These are phyloP conservation scores for Scomberomorus guttatus DNA, from an alignment of 2,797 vertebrate genomes.

Conservation along the genomic window DNA sequence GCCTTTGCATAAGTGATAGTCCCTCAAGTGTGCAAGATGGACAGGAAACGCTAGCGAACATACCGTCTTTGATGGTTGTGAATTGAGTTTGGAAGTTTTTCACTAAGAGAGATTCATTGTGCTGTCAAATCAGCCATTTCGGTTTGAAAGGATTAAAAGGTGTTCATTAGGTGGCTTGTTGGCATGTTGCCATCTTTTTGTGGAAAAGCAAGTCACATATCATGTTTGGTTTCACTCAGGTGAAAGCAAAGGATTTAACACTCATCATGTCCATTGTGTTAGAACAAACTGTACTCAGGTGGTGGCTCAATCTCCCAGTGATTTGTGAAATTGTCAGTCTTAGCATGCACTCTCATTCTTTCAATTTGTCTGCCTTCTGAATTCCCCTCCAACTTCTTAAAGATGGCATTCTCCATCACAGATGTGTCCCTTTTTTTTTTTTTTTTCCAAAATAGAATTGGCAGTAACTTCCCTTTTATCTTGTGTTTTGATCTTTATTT, in stretches of 20 bases:
- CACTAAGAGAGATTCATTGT: constrained; percentile 24
- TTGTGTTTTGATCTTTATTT: constrained; percentile 63
- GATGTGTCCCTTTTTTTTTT: constrained; percentile 28
- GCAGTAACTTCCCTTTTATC: constrained; percentile 56
- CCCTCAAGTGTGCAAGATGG: constrained; percentile 55
- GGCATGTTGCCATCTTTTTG: constrained; percentile 1
- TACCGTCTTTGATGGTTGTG: constrained; percentile 20
- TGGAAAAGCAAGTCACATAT: neutral
- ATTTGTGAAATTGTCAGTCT: constrained; percentile 53
- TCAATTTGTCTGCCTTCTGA: constrained; percentile 38
- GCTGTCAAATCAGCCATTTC: constrained; percentile 34
- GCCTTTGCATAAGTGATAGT: constrained; percentile 54
- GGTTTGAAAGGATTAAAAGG: constrained; percentile 37
- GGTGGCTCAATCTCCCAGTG: constrained; percentile 44
- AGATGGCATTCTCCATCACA: constrained; percentile 40
- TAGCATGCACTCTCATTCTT: constrained; percentile 22
- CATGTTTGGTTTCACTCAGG: constrained; percentile 22
- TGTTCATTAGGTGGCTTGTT: constrained; percentile 22
- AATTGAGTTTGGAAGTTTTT: constrained; percentile 24
- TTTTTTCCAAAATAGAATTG: constrained; percentile 25
- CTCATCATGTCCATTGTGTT: constrained; percentile 36
- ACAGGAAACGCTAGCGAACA: constrained; percentile 26
- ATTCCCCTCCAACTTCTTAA: constrained; percentile 27
- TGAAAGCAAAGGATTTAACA: constrained; percentile 33
- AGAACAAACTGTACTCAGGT: constrained; percentile 29